Base-by-base conservation (phyloP, 2,888 invertebrate species). In the Melinaea marsaeus region DNA sequence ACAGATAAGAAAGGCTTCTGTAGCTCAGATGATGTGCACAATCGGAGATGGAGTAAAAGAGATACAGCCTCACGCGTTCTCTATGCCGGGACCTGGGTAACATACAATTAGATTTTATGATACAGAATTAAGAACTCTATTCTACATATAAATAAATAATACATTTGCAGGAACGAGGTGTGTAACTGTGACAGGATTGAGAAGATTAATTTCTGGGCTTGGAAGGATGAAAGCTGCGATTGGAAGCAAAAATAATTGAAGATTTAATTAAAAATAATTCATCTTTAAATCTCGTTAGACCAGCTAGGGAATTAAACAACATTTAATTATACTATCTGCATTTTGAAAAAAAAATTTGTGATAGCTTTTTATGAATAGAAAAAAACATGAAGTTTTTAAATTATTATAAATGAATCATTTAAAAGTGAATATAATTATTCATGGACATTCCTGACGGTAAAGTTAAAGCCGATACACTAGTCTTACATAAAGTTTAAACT, bases 21-120 rank as follows among this genome's bases (percentile, higher is more conserved):
- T 79, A 4, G 80, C 86, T 0, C 70, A 79, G 4, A 46, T 85
- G 4, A 3, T 87, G 7, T 86, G 86, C 54, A 75, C 79, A 11
- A 78, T 81, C 0, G 85, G 80, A 0, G 82, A 85, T 55, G 72
- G 70, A 0, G 83, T 86, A 0, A 79, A 78, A 0, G 66, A 76
- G n/a, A 80, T 85, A 9, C 85, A 86, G 60, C 78, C 81, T 0
- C 66, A 71, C 2, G 79, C 83, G 0, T 85, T 85, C 58, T 65
- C 76, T 3, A 74, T 76, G 59, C 69, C 75, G 32, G 72, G 77
- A 9, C 69, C 68, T 7, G 69, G 69, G 85, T 86, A 72, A 69
- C 4, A 32, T 51, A 51, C 11, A 51, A 7, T 51, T 32, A 22
- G 7, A 9, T 32, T 32, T 32, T 32, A 32, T 32, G 1, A 7